Percentiles rank a stretch among this genome's conserved stretches.
Conservation (phyloP, 2,113 vertebrate genomes). For the Mirza zaza region DNA sequence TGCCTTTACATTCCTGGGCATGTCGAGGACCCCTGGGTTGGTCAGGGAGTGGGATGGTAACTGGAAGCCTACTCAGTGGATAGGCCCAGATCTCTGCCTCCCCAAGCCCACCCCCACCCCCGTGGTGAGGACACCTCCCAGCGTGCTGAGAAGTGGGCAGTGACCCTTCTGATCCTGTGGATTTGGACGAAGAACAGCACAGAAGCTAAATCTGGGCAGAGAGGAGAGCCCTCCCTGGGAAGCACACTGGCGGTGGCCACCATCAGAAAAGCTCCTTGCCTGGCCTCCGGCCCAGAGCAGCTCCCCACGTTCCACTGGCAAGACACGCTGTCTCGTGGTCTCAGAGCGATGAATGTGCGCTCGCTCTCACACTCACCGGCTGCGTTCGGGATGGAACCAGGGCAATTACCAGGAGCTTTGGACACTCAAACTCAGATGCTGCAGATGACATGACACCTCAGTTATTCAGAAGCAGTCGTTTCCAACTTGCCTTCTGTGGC, state of each 20-base stretch:
- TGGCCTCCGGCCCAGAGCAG: not conserved
- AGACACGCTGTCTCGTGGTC: slow-evolving; percentile 69
- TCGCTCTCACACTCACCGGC: slow-evolving; percentile 73
- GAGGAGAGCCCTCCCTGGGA: slow-evolving; percentile 18
- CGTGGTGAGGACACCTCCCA: not conserved
- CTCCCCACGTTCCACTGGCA: slow-evolving; percentile 37
- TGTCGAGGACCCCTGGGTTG: not conserved
- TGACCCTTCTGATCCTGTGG: slow-evolving; percentile 19
- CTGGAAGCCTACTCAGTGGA: not conserved
- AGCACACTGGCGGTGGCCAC: not conserved
- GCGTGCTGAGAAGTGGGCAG: not conserved
- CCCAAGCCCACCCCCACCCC: not conserved
- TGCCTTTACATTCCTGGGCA: not conserved
- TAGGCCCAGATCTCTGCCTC: not conserved
- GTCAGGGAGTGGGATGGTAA: not conserved
- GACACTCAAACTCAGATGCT: slow-evolving; percentile 46
- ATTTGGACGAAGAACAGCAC: not conserved
- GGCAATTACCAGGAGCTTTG: slow-evolving; percentile 64
- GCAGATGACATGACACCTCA: slow-evolving; percentile 67
- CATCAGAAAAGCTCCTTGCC: not conserved
- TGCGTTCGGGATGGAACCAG: slow-evolving; percentile 44
- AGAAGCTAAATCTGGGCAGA: not conserved
- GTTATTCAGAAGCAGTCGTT: slow-evolving; percentile 70
- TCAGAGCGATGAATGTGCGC: slow-evolving; percentile 39
- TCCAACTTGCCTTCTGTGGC: not conserved